phyloP scores from a whole-genome alignment of 1,140 invertebrate species.

The Hyles euphorbiae region DNA sequence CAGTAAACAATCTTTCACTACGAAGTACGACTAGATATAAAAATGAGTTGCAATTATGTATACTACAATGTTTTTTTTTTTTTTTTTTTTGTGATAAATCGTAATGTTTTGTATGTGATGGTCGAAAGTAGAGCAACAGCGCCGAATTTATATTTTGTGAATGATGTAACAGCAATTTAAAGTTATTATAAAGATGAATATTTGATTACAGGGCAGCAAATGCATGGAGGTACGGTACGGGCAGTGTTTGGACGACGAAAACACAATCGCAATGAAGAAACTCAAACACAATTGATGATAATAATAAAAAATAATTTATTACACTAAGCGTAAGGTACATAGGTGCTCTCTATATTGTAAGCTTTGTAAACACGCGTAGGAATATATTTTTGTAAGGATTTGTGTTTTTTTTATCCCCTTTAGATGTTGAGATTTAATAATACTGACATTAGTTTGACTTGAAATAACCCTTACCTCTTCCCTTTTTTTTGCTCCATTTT shows the following conservation, averaged over 20 bases:
- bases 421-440: not conserved
- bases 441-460: too few species aligned
- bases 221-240: slow-evolving; percentile 72
- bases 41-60: too few species aligned
- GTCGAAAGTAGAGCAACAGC: too few species aligned
- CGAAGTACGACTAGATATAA: too few species aligned
- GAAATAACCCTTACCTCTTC: too few species aligned
- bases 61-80: too few species aligned
- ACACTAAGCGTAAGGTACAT: not conserved
- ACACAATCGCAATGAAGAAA: slow-evolving; percentile 48
- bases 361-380: slow-evolving; percentile 1
- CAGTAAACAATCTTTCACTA: too few species aligned
- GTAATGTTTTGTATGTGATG: too few species aligned
- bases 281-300: slow-evolving; percentile 32
- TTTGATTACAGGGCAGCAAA: slow-evolving; percentile 62
- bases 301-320: slow-evolving; percentile 12
- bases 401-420: not conserved
- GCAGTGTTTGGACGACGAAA: slow-evolving; percentile 62
- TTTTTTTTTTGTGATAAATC: too few species aligned
- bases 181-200: not conserved
- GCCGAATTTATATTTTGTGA: too few species aligned
- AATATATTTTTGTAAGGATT: not conserved
- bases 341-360: slow-evolving; percentile 6
- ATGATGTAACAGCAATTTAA: too few species aligned
- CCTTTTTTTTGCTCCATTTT: too few species aligned